Base-by-base conservation (phyloP, 2,113 vertebrate species). In the Rutilus rutilus region DNA sequence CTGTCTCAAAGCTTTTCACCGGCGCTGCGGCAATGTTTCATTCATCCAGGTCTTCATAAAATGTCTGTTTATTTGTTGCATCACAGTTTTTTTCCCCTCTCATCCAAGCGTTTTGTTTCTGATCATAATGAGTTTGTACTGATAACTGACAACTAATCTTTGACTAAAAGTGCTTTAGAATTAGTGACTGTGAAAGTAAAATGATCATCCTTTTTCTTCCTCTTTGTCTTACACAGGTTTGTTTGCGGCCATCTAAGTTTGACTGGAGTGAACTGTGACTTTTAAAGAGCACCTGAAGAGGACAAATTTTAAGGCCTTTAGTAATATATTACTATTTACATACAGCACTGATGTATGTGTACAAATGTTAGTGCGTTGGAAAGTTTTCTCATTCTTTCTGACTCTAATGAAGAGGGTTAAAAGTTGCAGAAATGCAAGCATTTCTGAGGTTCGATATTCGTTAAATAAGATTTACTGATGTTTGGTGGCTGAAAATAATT, bases 231-330 rank as follows among this genome's bases (percentile, higher is more conserved):
- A 4, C 30, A 71, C 89, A 95, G 94, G 92, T 89, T 71, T 87
- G 69, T 78, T 79, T 91, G 85, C 83, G 83, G 80, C 89, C 88
- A 87, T 82, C 67, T 78, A 77, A 82, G 67, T 59, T 79, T 57
- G 71, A 76, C 89, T 92, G 90, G 93, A 94, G 93, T 93, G 92
- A 95, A 94, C 91, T 92, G 89, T 92, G 91, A 91, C 88, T 91
- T 91, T 92, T 88, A 87, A 88, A 90, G 90, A 93, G 87, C 54
- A 74, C 78, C 93, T 90, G 59, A 89, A 50, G 75, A 84, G 92
- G 93, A 92, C 91, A 91, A 90, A 89, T 94, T 95, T 93, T 93
- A 93, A 92, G 91, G 93, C 94, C 93, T 95, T 96, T 94, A 95
- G 91, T 94, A 91, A 93, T 92, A 93, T 92, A 88, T 90, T 88